Base-by-base conservation (phyloP, 2,888 invertebrate species). In the Phorcus lineatus region DNA sequence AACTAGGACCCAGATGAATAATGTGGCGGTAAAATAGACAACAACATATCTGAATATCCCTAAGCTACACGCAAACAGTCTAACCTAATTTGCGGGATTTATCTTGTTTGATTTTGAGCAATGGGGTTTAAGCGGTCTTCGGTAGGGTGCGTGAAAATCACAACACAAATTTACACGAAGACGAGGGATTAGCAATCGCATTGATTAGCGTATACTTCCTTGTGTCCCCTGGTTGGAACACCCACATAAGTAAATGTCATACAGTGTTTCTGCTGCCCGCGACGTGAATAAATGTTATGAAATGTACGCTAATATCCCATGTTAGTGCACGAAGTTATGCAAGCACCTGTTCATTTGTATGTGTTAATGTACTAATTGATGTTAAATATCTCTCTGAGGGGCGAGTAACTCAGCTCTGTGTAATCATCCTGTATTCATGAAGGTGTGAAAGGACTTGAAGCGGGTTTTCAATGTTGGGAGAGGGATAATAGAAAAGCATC, bases 1-100 rank as follows among this genome's bases (percentile, higher is more conserved):
- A 62, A 62, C 62, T 2, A 24, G 28, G 62, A 28, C 2, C 13
- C 24, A 16, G 62, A 62, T 62, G 62, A 28, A 24, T 62, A 28
- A 22, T 22, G 28, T 13, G 62, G 62, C 4, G 28, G 13, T 24
- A 24, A 28, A 62, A 28, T 16, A 24, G 62, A 62, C 24, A 62
- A 62, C 47, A 47, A 47, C 47, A 13, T 13, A 47, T 47, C 47
- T 47, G 47, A 62, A 70, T 40, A 36, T 40, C 19, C 24, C 28
- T 70, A 70, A 40, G 70, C 70, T 70, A n/a, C n/a, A 4, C 3
- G 70, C 70, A 70, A 70, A 70, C 19, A 70, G 36, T 36, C 24
- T 70, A 70, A 36, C 70, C 70, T 40, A 70, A 70, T 70, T 70
- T 70, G 17, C 28, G n/a, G 70, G 70, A 70, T 70, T 70, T 70